Evolutionary conservation across 1,140 invertebrate species (phyloP), one percentile per base, ranked within the genome.

Genomic region (Bilobella aurantiaca): DNA sequence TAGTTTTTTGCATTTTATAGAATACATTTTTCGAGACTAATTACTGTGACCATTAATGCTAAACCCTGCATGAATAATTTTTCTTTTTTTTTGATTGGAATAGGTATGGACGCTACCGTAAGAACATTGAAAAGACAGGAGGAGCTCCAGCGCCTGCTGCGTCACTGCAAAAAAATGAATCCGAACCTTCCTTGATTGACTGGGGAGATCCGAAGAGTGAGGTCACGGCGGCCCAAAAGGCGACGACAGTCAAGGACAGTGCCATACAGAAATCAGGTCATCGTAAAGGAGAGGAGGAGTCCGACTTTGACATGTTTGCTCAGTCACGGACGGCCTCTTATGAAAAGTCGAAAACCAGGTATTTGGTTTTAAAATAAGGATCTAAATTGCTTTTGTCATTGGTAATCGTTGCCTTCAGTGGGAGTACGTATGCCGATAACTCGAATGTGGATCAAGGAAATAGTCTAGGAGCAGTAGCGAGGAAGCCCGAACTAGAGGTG

Each of bases 251-350:
- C 65, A n/a, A 66, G 62, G 57, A 64, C 34, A 34, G 64, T 62
- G 59, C 30, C 34, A 62, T 37, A 37, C 5, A 12, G 16, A 62
- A 62, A 28, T 72, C 69, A 27, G 75, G 77, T 62, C 82, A n/a
- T n/a, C n/a, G n/a, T n/a, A n/a, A 81, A 31, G 85, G 86, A 73
- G 75, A 76, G 42, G 75, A 75, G 67, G 74, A 58, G 2, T 25
- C 68, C 66, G 91, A 93, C 73, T 95, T 95, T 79, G 91, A 93
- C 77, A 90, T 90, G 85, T 90, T 95, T 80, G 91, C 91, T 53
- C 90, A 93, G 75, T 91, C 90, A 2, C 80, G 91, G 73, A 90
- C 86, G 64, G 81, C 84, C 32, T 84, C 83, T 25, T 88, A 87
- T 71, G 87, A 88, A 77, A 82, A 78, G 42, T 78, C 83, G 27